A percentile compares a stretch with the other conserved stretches of the same genome.
phyloP scores from a whole-genome alignment of 2,888 invertebrate genomes.

The Xanthorhoe designata region DNA sequence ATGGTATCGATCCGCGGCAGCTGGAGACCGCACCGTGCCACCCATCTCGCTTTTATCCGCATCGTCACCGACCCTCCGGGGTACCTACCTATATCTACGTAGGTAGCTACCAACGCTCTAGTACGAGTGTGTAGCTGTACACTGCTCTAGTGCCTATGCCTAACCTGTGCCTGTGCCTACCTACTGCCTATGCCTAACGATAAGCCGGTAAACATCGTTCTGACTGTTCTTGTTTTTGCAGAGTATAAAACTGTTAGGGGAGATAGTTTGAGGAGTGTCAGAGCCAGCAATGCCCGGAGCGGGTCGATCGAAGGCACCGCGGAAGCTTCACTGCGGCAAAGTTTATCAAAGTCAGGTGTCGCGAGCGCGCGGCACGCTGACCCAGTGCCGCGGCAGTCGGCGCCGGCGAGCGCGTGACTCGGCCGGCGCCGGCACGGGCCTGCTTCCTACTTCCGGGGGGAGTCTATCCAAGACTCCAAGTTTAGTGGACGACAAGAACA shows the following conservation, averaged over 20 bases:
- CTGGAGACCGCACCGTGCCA: constrained; percentile 66
- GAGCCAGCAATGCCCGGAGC: constrained; percentile 42
- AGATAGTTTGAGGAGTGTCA: neutral
- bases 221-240: too few species aligned
- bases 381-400: constrained; percentile 48
- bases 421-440: constrained; percentile 18
- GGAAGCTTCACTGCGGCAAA: constrained; percentile 78
- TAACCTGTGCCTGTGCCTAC: too few species aligned
- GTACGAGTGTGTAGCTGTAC: neutral
- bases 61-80: constrained; percentile 41
- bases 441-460: constrained; percentile 27
- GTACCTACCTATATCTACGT: constrained; percentile 9
- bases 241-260: too few species aligned
- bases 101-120: constrained; percentile 9
- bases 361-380: constrained; percentile 42
- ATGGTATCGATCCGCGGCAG: constrained; percentile 76
- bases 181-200: too few species aligned
- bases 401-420: constrained; percentile 52
- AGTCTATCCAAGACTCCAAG: constrained; percentile 1
- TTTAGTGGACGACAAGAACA: too few species aligned
- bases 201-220: too few species aligned
- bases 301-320: constrained; percentile 75
- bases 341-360: constrained; percentile 36
- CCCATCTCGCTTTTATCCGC: constrained; percentile 54
- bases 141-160: too few species aligned